Conservation (phyloP, 1,140 invertebrate species). For the Scaptodrosophila lebanonensis region DNA sequence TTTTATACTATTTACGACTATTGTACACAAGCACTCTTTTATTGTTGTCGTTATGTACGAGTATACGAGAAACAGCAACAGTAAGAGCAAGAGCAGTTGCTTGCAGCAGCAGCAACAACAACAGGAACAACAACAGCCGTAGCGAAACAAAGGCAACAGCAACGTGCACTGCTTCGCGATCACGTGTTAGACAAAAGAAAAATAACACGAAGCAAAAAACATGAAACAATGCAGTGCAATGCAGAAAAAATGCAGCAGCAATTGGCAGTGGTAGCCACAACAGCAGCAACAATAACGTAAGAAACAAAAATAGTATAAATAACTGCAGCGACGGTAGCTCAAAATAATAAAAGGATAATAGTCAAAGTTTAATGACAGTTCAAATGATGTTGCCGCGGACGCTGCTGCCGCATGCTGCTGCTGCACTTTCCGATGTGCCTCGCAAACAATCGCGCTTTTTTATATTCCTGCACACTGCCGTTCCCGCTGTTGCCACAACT, state of each 20-base stretch:
- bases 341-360: conserved; percentile 75
- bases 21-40: too few relatives aligned
- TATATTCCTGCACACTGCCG: conserved; percentile 17
- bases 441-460: conserved; percentile 48
- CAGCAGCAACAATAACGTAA: conserved; percentile 11
- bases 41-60: too few relatives aligned
- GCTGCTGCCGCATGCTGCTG: conserved; percentile 14
- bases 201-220: conserved; percentile 12
- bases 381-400: conserved; percentile 64
- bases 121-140: conserved; percentile 40
- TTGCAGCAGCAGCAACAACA: conserved; percentile 58
- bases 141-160: too few relatives aligned
- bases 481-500: conserved; percentile 6
- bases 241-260: conserved; percentile 53
- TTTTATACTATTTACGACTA: too few relatives aligned
- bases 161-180: conserved; percentile 59
- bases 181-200: conserved; percentile 59
- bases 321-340: conserved; percentile 47
- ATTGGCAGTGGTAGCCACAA: conserved; percentile 30
- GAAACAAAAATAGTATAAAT: conserved; percentile 17
- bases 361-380: conserved; percentile 75
- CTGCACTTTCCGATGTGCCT: conserved; percentile 56
- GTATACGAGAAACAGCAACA: too few relatives aligned
- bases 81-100: too few relatives aligned
- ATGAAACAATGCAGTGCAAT: conserved; percentile 49